Evolutionary conservation across 2,797 vertebrate genomes (phyloP), one percentile per base, ranked within the genome.

Genomic region (Gallinago stenura): DNA sequence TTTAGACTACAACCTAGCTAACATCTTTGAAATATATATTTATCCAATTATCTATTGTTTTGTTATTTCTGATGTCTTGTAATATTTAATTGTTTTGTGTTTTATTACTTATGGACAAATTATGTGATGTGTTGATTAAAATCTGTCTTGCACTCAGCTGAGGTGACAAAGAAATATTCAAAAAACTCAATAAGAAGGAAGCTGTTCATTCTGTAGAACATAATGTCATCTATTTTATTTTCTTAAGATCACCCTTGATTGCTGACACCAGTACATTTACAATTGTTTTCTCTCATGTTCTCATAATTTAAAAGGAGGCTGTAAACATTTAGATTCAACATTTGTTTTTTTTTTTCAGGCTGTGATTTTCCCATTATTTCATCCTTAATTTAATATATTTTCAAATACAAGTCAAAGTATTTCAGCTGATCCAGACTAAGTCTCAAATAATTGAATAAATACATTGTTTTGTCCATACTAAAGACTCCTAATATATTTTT

Each of bases 61-160:
- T 22, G 48, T 43, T 79, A 28, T 72, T 91, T 82, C 51, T 83
- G 35, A 35, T 56, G 24, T 43, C 94, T 96, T 93, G 6, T 79
- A 71, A 60, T 51, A 91, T 89, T 62, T 43, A 80, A 46, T 61
- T 92, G 30, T 31, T 50, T 87, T 94, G 51, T 58, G 33, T 87
- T 93, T 97, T 93, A 88, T 95, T 95, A 77, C 48, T 89, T 95
- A 64, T 66, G 53, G 50, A 90, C 72, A 91, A 21, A 72, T 93
- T 73, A 75, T 45, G 5, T 83, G 65, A 79, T 24, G 3, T 87
- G 46, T 77, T 85, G 56, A 7, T 48, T 66, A 87, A 54, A 94
- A 39, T 51, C 60, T 95, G 35, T 53, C 21, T 30, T 85, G 56
- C 21, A 87, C 26, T 24, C 37, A 77, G 22, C 17, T 86, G 45